Evolutionary conservation across 2,888 invertebrate species (phyloP), one percentile per base, ranked within the genome.

Genomic region (Andrena praecox): DNA sequence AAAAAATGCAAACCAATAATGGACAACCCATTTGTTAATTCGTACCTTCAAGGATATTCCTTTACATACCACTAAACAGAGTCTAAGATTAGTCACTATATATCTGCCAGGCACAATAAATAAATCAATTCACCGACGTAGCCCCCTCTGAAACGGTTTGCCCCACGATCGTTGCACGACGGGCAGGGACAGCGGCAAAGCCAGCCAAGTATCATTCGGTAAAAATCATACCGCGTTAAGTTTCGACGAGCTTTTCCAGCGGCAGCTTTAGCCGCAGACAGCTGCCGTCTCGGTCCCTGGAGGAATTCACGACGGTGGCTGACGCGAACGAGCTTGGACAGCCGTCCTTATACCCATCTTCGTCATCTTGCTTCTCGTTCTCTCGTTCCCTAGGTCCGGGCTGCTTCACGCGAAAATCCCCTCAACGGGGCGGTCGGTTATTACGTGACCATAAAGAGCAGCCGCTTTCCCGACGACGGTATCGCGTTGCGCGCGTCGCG

Each of bases 301-400:
- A 89, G 92, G 89, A 89, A 91, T 91, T 90, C 90, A 78, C 89
- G 87, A 78, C 88, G 87, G 74, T 85, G 88, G 85, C 89, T 92
- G 92, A 93, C 92, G 92, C 92, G 91, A 93, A 93, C 91, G 89
- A 91, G 87, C 85, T 87, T 87, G 91, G 93, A 93, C 93, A 93
- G 90, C 90, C 91, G 89, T 91, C 93, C 93, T 93, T 93, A 92
- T 90, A 91, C 91, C 93, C 93, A 92, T 93, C 93, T 92, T 92
- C 92, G 91, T 93, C 90, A 91, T 87, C 91, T 89, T 90, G 82
- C 86, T 87, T 84, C 81, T 81, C 80, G 80, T 54, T 31, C 74
- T 76, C 24, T 42, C 66, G 84, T 78, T 78, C 66, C 48, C 29
- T 71, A 71, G 7, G 56, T 24, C 35, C 3, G 27, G 50, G 48